Conservation (phyloP, 2,797 vertebrate genomes). For the Prunella strophiata region DNA sequence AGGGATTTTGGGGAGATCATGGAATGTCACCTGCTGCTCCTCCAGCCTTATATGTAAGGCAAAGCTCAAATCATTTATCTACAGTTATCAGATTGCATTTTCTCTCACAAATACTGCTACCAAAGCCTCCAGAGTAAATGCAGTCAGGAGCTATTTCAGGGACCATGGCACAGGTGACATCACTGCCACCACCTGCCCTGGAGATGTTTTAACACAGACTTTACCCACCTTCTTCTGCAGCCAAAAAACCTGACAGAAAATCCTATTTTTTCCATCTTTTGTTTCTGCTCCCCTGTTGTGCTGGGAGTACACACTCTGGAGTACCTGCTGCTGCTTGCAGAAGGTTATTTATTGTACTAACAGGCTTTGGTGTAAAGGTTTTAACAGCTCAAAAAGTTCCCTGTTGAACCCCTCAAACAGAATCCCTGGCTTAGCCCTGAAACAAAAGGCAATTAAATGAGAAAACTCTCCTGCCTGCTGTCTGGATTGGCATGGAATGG, state of each 20-base stretch:
- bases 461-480: not conserved
- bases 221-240: not conserved
- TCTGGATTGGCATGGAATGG: not conserved
- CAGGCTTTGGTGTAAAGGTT: not conserved
- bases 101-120: not conserved
- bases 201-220: not conserved
- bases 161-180: not conserved
- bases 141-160: not conserved
- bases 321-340: not conserved
- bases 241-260: not conserved
- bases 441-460: not conserved
- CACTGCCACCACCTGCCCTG: not conserved
- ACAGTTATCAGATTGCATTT: fast-evolving
- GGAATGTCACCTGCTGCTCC: not conserved
- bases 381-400: not conserved
- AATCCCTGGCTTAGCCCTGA: not conserved
- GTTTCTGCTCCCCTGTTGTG: not conserved
- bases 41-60: not conserved
- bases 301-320: not conserved
- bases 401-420: not conserved
- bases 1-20: not conserved
- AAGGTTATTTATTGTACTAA: not conserved
- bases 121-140: not conserved
- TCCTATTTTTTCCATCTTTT: not conserved
- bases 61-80: not conserved